Base-by-base conservation (phyloP, 2,888 invertebrate genomes). In the Physocephala rufipes region DNA sequence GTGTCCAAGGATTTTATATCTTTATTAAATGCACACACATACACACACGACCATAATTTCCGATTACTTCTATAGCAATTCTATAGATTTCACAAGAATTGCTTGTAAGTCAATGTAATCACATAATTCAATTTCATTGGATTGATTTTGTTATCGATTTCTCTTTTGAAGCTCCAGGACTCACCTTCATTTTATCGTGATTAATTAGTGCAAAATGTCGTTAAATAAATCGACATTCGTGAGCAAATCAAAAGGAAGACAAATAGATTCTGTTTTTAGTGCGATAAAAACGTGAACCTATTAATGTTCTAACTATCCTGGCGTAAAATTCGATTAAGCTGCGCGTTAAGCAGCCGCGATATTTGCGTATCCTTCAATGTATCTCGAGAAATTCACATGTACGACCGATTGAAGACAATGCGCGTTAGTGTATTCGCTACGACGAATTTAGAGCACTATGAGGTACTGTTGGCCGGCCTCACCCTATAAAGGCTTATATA, bases 401-500 rank as follows among this genome's bases (percentile, higher is more conserved):
- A 12, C 16, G 65, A 16, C 21, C 47, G 66, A 66, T 49, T 51
- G 67, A 26, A 55, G 61, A 21, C 58, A 24, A 70, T 51, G 67
- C 64, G 61, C 75, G 74, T 71, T 74, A 73, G 73, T 74, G 72
- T 36, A 59, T 74, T 76, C 77, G 82, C 82, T 84, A 84, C 81
- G 82, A 81, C 79, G 82, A 82, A 77, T 81, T 82, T 86, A 81
- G 85, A 86, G 86, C 85, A 85, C 84, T 85, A 82, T 83, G 85
- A 83, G 81, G 82, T 80, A 86, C 86, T 86, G 86, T 82, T 86
- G 83, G 82, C 85, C 83, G 84, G 85, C 84, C 82, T 82, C 81
- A 82, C 86, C 86, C 85, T 85, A 86, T 84, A 82, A 82, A 82
- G 84, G 85, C 82, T 86, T 86, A 84, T 86, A 86, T 86, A 86